Percentiles rank a stretch among this genome's conserved stretches.
Conservation (phyloP, 2,888 invertebrate genomes). For the Cephus spinipes region DNA sequence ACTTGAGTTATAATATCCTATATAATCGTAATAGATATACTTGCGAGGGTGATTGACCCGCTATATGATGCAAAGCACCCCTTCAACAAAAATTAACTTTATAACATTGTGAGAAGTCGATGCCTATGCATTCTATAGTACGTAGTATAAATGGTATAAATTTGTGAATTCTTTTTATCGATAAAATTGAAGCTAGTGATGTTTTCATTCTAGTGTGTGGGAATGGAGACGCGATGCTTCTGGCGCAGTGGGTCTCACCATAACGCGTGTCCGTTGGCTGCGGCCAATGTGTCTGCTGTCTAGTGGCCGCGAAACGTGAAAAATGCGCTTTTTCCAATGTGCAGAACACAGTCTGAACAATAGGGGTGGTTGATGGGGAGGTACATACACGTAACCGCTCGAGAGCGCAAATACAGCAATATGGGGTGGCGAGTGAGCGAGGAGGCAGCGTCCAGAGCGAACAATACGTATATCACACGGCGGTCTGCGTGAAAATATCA, state of each 20-base stretch:
- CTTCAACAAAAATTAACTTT: not conserved
- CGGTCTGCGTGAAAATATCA: slow-evolving; percentile 48
- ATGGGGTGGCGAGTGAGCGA: slow-evolving; percentile 37
- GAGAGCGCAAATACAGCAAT: slow-evolving; percentile 36
- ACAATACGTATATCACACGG: slow-evolving; percentile 58
- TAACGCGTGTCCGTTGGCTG: slow-evolving; percentile 26
- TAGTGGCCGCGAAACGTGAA: slow-evolving; percentile 25
- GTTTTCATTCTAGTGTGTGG: not conserved
- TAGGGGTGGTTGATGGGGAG: slow-evolving; percentile 25
- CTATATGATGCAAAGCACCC: not conserved
- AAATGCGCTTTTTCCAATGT: slow-evolving; percentile 27
- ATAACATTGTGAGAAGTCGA: not conserved
- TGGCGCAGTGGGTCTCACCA: slow-evolving; percentile 14
- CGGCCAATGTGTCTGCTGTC: not conserved
- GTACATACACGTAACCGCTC: slow-evolving; percentile 45
- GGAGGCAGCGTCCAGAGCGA: slow-evolving; percentile 44
- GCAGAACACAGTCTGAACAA: slow-evolving; percentile 43
- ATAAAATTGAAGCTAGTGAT: not conserved
- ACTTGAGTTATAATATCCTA: not conserved
- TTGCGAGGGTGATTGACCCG: not conserved
- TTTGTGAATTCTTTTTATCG: not conserved
- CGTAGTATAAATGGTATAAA: not conserved
- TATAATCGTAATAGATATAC: not conserved
- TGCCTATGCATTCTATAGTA: not conserved
- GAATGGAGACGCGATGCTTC: slow-evolving; percentile 5